A percentile compares a stretch with the other conserved stretches of the same genome.
Evolutionary conservation across 2,888 invertebrate genomes (phyloP).

Genomic region (Aethes cnicana): DNA sequence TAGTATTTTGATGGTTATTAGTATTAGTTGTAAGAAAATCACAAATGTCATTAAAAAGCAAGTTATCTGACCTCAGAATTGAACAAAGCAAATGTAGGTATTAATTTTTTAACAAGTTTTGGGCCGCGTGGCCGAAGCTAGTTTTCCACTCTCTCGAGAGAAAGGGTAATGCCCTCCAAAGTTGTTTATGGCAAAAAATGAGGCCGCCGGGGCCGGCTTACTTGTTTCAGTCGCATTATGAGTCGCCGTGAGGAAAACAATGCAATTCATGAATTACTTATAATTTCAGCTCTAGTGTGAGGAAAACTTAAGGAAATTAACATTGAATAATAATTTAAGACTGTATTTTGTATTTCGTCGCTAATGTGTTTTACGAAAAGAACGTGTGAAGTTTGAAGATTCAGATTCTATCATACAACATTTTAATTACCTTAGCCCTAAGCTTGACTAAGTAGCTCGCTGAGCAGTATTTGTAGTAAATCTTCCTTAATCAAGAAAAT

Average conservation of each 20-base stretch:
- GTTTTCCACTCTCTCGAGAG: conserved; percentile 63
- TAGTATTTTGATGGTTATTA: no score
- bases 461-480: no score
- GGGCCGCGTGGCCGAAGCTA: conserved; percentile 61
- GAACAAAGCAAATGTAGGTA: conserved; percentile 13
- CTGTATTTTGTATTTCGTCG: no score
- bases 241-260: conserved; percentile 78
- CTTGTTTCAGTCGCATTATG: conserved; percentile 75
- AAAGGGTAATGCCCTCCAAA: conserved; percentile 77
- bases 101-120: conserved; percentile 45
- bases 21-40: no score
- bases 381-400: no score
- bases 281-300: not conserved
- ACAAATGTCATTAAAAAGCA: no score
- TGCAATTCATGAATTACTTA: conserved; percentile 46
- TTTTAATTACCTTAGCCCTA: no score
- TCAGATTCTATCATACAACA: no score
- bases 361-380: no score
- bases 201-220: conserved; percentile 74
- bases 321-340: not conserved
- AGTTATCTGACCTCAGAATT: no score
- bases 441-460: no score
- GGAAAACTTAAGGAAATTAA: not conserved
- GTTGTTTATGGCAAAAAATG: conserved; percentile 82
- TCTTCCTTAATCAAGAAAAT: no score